These are phyloP conservation scores for Apocrypta bakeri DNA, from an alignment of 1,140 invertebrate genomes.

Conservation along the genomic window DNA sequence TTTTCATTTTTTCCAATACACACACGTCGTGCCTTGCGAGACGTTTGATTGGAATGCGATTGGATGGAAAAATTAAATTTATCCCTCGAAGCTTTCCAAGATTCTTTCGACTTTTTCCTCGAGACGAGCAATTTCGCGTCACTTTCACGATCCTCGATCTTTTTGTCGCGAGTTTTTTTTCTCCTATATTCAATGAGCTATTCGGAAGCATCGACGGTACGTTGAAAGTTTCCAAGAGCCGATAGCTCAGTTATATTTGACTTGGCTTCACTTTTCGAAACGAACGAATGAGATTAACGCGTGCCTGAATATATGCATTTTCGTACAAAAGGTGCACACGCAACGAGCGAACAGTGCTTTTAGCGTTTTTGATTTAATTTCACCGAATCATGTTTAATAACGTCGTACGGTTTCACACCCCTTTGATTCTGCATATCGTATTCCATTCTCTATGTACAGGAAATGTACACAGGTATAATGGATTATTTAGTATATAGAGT, in stretches of 20 bases:
- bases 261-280: too few species aligned
- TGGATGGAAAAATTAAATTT: conserved; percentile 43
- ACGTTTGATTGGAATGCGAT: conserved; percentile 44
- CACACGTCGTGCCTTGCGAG: neutral
- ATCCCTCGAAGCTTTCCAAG: neutral
- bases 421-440: neutral
- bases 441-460: neutral
- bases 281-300: neutral
- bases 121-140: neutral
- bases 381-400: neutral
- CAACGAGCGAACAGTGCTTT: neutral
- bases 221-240: too few species aligned
- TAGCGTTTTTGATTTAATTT: neutral
- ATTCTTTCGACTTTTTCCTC: neutral
- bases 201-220: too few species aligned
- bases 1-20: neutral
- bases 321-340: neutral
- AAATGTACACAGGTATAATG: too few species aligned
- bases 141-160: too few species aligned
- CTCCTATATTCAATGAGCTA: too few species aligned
- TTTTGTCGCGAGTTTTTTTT: too few species aligned
- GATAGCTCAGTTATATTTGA: too few species aligned
- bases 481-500: too few species aligned
- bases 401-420: neutral
- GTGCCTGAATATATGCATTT: neutral